Evolutionary conservation across 2,113 vertebrate genomes (phyloP).

Genomic region (Scytalopus superciliaris): DNA sequence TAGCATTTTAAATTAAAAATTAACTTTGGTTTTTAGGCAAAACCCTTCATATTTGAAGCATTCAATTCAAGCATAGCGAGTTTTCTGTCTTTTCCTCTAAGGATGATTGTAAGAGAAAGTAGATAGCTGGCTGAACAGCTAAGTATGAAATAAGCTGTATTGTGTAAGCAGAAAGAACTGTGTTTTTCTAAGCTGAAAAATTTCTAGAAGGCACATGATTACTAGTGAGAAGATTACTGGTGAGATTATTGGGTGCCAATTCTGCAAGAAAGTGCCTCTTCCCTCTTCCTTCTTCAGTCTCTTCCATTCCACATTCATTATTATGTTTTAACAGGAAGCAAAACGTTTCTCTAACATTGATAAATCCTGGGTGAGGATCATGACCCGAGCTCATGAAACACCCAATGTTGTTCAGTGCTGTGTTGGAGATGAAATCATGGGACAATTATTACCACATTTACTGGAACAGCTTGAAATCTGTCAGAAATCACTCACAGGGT

Average conservation of each 20-base stretch:
- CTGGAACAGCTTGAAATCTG: slow-evolving; percentile 95
- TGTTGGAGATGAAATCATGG: slow-evolving; percentile 93
- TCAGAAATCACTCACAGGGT: slow-evolving; percentile 98
- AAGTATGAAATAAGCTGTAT: background rate
- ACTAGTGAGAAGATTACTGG: background rate
- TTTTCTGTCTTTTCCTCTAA: background rate
- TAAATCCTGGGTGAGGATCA: slow-evolving; percentile 97
- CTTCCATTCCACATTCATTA: background rate
- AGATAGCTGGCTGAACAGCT: background rate
- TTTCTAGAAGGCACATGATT: background rate
- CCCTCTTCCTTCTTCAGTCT: background rate
- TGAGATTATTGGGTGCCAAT: background rate
- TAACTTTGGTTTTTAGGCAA: background rate
- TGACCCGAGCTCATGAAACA: slow-evolving; percentile 91
- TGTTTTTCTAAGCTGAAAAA: background rate
- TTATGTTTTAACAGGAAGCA: slow-evolving; percentile 81
- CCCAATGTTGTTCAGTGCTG: slow-evolving; percentile 93
- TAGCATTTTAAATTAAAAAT: background rate
- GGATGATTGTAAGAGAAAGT: background rate
- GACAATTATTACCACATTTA: slow-evolving; percentile 90
- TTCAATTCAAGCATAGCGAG: background rate
- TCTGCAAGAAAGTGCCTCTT: background rate
- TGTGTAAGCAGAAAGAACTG: background rate
- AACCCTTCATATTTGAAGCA: background rate
- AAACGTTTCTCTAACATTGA: slow-evolving; percentile 97